phyloP scores from a whole-genome alignment of 53 echinoderm and acorn worm genomes.

The Stichopus horrens region DNA sequence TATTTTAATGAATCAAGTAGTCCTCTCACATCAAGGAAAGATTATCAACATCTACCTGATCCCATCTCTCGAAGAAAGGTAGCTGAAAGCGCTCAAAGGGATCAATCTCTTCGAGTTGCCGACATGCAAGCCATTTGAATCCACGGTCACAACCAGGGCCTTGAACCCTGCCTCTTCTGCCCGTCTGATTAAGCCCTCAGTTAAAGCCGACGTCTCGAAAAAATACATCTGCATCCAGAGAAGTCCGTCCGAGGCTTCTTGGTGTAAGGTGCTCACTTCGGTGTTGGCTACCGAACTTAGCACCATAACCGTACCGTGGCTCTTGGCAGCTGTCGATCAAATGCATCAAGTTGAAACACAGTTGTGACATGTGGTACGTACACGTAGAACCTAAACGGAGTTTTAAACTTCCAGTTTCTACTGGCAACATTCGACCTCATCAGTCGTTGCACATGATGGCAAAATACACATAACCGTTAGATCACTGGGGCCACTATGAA shows the following conservation, averaged over 20 bases:
- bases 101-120: neutral
- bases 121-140: slow-evolving; percentile 1
- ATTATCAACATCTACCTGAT: neutral
- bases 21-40: too few species aligned
- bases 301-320: slow-evolving; percentile 18
- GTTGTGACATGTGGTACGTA: too few species aligned
- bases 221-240: slow-evolving; percentile 44
- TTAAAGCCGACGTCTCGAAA: slow-evolving; percentile 20
- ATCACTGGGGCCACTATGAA: too few species aligned
- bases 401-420: too few species aligned
- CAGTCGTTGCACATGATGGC: too few species aligned
- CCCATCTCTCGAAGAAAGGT: neutral
- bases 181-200: neutral
- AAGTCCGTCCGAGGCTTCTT: neutral
- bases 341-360: too few species aligned
- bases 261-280: neutral
- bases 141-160: slow-evolving; percentile 23
- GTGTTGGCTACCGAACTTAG: slow-evolving; percentile 23
- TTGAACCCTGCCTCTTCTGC: slow-evolving; percentile 35
- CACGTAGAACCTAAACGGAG: too few species aligned
- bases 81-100: neutral
- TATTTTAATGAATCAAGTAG: too few species aligned
- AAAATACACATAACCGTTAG: too few species aligned
- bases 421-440: too few species aligned
- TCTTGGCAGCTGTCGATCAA: slow-evolving; percentile 13